These are phyloP conservation scores for Haliclona indistincta DNA, from an alignment of 37 sponge, comb jelly and placozoan genomes.

Conservation along the genomic window DNA sequence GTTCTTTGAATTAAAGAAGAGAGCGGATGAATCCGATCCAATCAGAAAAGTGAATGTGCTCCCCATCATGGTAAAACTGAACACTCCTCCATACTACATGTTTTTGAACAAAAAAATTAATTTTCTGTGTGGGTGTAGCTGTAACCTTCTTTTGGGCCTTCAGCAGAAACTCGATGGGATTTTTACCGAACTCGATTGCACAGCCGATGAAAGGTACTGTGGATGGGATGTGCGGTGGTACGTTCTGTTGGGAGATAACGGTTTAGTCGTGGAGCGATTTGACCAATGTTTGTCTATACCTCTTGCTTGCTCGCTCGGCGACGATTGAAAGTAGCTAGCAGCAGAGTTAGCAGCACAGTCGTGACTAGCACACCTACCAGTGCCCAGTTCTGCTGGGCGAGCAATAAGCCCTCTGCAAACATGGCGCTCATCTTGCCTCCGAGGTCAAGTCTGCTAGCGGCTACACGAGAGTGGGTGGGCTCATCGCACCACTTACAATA, in stretches of 20 bases:
- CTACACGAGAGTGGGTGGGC: too few relatives aligned
- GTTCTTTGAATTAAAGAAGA: constrained; percentile 87
- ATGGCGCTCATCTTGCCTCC: too few relatives aligned
- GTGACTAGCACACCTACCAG: background rate
- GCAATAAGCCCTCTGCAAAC: background rate
- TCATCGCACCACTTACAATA: too few relatives aligned
- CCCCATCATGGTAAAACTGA: constrained; percentile 88
- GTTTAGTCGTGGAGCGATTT: background rate
- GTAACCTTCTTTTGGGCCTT: constrained; percentile 52
- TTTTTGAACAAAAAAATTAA: background rate
- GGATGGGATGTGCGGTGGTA: constrained; percentile 72
- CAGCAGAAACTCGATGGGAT: constrained; percentile 77
- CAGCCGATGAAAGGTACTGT: constrained; percentile 77
- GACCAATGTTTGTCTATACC: background rate
- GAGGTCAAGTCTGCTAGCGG: too few relatives aligned
- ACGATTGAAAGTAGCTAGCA: background rate
- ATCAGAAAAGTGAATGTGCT: constrained; percentile 85
- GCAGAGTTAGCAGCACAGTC: background rate
- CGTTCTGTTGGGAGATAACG: constrained; percentile 8
- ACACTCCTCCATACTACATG: constrained; percentile 76
- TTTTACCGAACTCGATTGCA: constrained; percentile 66
- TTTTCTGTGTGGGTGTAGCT: background rate
- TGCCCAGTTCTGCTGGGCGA: background rate
- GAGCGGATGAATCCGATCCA: constrained; percentile 63
- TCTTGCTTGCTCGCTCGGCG: background rate